Percentiles rank a stretch among this genome's conserved stretches.
phyloP scores from a whole-genome alignment of 2,888 invertebrate species.

The Linnaemya vulpina region DNA sequence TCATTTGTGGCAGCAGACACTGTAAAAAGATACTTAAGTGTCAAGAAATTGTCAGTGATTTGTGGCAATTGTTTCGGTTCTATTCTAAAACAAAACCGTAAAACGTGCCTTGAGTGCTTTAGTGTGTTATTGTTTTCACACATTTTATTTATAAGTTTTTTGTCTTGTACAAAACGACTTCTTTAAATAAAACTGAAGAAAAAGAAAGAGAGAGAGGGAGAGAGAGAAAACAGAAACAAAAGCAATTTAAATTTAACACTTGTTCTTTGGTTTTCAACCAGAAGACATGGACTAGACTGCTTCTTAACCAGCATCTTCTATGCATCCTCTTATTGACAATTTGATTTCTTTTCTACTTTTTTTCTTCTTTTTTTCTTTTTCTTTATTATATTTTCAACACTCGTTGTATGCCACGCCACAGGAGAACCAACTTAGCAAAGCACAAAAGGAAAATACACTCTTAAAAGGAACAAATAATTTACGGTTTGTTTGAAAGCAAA shows the following conservation, averaged over 20 bases:
- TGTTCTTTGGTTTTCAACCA: slow-evolving; percentile 45
- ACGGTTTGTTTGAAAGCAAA: slow-evolving; percentile 42
- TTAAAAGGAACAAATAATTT: slow-evolving; percentile 59
- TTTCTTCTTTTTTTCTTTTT: background rate
- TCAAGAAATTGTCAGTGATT: slow-evolving; percentile 70
- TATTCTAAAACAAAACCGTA: slow-evolving; percentile 47
- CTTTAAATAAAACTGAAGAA: slow-evolving; percentile 41
- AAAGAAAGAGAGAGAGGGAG: background rate
- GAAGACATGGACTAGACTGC: background rate
- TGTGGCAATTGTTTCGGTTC: slow-evolving; percentile 67
- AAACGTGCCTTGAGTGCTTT: slow-evolving; percentile 70
- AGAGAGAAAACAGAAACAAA: slow-evolving; percentile 2
- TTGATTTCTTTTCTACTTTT: slow-evolving; percentile 17
- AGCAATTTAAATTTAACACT: slow-evolving; percentile 67
- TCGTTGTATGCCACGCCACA: background rate
- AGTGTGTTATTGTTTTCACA: slow-evolving; percentile 68
- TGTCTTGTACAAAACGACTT: background rate
- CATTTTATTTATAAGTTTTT: slow-evolving; percentile 35
- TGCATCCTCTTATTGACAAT: slow-evolving; percentile 55
- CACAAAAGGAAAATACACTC: slow-evolving; percentile 14
- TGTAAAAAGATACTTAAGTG: slow-evolving; percentile 63
- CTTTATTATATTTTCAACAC: slow-evolving; percentile 28
- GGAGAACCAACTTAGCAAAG: slow-evolving; percentile 29
- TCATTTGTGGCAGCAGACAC: slow-evolving; percentile 42
- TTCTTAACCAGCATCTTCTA: slow-evolving; percentile 23